Evolutionary conservation across 2,113 vertebrate species (phyloP), one percentile per base, ranked within the genome.

Genomic region (Larimichthys polyactis): DNA sequence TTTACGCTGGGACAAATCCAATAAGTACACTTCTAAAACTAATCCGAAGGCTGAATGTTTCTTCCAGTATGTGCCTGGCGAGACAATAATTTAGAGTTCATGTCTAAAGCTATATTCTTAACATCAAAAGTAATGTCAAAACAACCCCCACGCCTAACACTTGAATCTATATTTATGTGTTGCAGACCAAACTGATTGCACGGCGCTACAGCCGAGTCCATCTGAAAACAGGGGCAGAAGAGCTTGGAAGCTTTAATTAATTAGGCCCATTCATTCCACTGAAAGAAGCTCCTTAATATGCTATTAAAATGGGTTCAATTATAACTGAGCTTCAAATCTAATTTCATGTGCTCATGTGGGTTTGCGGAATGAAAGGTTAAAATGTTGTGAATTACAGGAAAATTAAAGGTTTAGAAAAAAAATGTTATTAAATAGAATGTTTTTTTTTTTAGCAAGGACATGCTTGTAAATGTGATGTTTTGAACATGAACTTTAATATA

Each of bases 251-350:
- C 14, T 59, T 52, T 36, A 15, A 74, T 74, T 57, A 78, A 68
- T 57, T 74, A 52, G 16, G 7, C 3, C 22, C 22, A 43, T 74
- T 65, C 16, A 43, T 74, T 59, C 16, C 46, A 17, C 60, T 48
- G 20, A 64, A 78, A 64, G 19, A 60, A 48, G 54, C 55, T 29
- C 27, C 40, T 67, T 46, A 51, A 29, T 81, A 19, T 81, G 78
- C 73, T 77, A 20, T 77, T 54, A 67, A 84, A 81, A 68, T 43
- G 19, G 11, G 7, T 78, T 27, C 22, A 67, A 66, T 71, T 71
- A 62, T 19, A 72, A 29, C 19, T 27, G 9, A 57, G 20, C 46
- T 29, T 62, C 11, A 44, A 62, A 73, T 78, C 15, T 46, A 72
- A 67, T 71, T 66, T 60, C 0, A 22, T 16, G 5, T 71, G 52